Evolutionary conservation across 2,113 vertebrate species (phyloP).

Genomic region (sheep (Ovis aries)): ARS-UI_Ramb_v3.0 NC_056056.1:180726501-180727000

Average conservation of each 20-base stretch:
- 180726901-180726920: background rate
- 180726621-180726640: background rate
- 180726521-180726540: background rate
- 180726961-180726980: background rate
- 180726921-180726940: background rate
- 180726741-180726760: background rate
- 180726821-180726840: accelerated
- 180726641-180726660: background rate
- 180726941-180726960: background rate
- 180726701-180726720: background rate
- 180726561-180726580: background rate
- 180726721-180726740: background rate
- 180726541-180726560: background rate
- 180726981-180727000: background rate
- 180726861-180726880: background rate
- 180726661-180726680: background rate
- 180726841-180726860: accelerated
- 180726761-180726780: background rate
- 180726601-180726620: background rate
- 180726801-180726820: background rate
- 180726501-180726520: background rate
- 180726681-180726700: background rate
- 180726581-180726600: background rate
- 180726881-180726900: background rate
- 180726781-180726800: background rate